Conservation (phyloP, 2,888 invertebrate genomes). For the Mythimna ferrago region DNA sequence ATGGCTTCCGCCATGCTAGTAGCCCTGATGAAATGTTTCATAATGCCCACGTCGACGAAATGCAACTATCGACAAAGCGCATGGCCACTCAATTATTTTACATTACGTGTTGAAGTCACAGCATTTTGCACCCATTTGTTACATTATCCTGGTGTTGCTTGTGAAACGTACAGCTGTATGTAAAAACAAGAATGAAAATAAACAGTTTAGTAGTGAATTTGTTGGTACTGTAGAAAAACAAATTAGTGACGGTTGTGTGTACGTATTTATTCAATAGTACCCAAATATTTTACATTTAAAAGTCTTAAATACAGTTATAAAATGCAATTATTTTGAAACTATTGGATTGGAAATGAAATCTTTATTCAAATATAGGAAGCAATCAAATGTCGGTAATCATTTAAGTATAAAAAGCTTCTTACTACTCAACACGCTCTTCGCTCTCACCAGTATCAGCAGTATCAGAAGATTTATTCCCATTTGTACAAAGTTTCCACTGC, state of each 20-base stretch:
- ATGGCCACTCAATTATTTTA: slow-evolving; percentile 62
- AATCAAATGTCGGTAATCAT: neutral
- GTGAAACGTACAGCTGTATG: slow-evolving; percentile 56
- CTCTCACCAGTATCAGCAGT: neutral
- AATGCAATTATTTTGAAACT: neutral
- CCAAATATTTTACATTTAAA: slow-evolving; percentile 4
- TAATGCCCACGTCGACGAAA: slow-evolving; percentile 60
- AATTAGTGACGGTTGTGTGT: slow-evolving; percentile 26
- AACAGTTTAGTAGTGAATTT: slow-evolving; percentile 51
- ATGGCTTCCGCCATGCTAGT: slow-evolving; percentile 62
- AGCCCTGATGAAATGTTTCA: slow-evolving; percentile 62
- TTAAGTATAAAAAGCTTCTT: neutral
- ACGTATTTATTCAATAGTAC: slow-evolving; percentile 10
- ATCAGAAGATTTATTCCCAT: neutral
- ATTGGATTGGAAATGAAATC: too few species aligned
- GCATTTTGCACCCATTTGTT: slow-evolving; percentile 57
- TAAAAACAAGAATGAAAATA: slow-evolving; percentile 56
- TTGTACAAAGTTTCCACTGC: neutral
- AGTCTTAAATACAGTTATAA: neutral
- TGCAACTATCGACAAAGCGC: slow-evolving; percentile 64
- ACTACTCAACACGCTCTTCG: neutral
- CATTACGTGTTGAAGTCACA: slow-evolving; percentile 63
- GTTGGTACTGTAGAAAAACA: slow-evolving; percentile 47
- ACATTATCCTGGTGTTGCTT: slow-evolving; percentile 39
- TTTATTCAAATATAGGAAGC: neutral